Evolutionary conservation across 2,113 vertebrate species (phyloP).

Genomic region (Dissostichus mawsoni): DNA sequence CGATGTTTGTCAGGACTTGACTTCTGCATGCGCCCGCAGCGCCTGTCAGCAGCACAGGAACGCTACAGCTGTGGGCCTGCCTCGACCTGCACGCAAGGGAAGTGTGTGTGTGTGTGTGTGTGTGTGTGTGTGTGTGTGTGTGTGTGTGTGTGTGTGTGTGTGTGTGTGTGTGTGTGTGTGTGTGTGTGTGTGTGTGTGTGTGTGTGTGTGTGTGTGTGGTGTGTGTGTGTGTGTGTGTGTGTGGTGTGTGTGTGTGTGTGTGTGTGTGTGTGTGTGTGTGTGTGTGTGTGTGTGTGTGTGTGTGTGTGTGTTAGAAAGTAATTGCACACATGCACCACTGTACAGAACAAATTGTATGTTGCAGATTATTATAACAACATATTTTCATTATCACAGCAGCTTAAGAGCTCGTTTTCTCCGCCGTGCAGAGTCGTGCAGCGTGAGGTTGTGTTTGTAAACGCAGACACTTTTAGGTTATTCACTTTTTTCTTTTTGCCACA

Average conservation of each 20-base stretch:
- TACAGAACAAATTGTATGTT: constrained; percentile 44
- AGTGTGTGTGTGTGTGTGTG: not conserved
- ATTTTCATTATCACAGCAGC: not conserved
- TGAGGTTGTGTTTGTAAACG: not conserved
- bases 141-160: not conserved
- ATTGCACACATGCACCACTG: constrained; percentile 9
- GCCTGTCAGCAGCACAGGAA: constrained; percentile 91
- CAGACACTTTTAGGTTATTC: not conserved
- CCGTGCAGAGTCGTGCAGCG: no score
- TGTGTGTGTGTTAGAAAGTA: no score
- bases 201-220: not conserved
- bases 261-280: no score
- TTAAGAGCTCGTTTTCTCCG: not conserved
- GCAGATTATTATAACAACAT: constrained; percentile 17
- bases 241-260: not conserved
- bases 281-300: no score
- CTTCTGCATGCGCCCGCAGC: constrained; percentile 93
- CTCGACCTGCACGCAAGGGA: constrained; percentile 82
- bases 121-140: not conserved
- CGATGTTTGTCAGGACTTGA: constrained; percentile 93
- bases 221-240: not conserved
- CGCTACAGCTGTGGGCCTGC: constrained; percentile 90
- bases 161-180: no score
- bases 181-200: not conserved
- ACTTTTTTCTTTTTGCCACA: no score